Evolutionary conservation across 2,113 vertebrate species (phyloP).

Genomic region (Trochalopteron elliotii): DNA sequence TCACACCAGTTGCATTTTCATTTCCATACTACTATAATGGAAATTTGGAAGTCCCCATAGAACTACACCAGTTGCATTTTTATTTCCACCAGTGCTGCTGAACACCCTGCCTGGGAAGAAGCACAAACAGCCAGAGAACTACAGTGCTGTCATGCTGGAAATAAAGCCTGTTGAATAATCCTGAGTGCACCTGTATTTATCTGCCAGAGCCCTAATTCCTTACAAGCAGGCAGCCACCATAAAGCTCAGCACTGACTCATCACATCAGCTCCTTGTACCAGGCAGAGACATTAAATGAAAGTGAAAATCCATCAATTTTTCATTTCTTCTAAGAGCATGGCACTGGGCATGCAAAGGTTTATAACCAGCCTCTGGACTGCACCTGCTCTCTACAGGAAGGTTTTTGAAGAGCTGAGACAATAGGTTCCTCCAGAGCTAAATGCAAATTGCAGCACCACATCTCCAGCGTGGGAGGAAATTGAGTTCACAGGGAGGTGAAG

Average conservation of each 20-base stretch:
- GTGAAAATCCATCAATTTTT: constrained; percentile 15
- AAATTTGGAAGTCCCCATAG: not conserved
- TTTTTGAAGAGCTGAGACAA: not conserved
- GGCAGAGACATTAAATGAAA: not conserved
- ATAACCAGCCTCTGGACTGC: not conserved
- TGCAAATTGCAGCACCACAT: not conserved
- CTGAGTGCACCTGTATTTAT: not conserved
- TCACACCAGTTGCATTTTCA: not conserved
- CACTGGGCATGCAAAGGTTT: not conserved
- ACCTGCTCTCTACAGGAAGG: not conserved
- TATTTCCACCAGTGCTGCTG: not conserved
- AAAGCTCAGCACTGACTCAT: constrained; percentile 34
- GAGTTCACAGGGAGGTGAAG: not conserved
- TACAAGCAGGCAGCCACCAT: not conserved
- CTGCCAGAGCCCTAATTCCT: not conserved
- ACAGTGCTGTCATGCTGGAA: not conserved
- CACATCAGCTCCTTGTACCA: not conserved
- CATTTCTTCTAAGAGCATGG: not conserved
- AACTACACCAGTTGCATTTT: not conserved
- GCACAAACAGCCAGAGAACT: not conserved
- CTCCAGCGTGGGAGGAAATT: not conserved
- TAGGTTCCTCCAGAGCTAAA: not conserved
- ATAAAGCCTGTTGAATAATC: not conserved
- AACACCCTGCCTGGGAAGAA: not conserved
- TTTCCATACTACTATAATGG: not conserved